These are phyloP conservation scores for Penaeus vannamei DNA, from an alignment of 1,140 invertebrate genomes.

Conservation along the genomic window DNA sequence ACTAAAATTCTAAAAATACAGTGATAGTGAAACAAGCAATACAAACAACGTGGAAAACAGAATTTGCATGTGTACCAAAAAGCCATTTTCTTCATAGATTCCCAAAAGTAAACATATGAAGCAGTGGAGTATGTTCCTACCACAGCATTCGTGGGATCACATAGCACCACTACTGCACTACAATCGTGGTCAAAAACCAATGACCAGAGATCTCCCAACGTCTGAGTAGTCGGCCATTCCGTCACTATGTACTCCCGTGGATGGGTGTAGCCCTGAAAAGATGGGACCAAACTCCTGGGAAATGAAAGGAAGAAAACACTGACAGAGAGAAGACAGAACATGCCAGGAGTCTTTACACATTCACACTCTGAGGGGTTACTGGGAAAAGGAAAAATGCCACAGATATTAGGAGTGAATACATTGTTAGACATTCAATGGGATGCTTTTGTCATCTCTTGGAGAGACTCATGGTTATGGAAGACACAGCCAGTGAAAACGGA, in stretches of 20 bases:
- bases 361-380: neutral
- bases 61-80: too few species aligned
- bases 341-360: neutral
- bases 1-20: too few species aligned
- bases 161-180: slow-evolving; percentile 94
- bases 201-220: slow-evolving; percentile 96
- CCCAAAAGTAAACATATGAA: too few species aligned
- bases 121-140: slow-evolving; percentile 73
- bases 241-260: slow-evolving; percentile 97
- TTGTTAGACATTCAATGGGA: too few species aligned
- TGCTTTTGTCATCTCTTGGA: too few species aligned
- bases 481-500: too few species aligned
- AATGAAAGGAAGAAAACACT: neutral
- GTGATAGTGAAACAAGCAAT: too few species aligned
- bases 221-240: slow-evolving; percentile 95
- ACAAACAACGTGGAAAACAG: too few species aligned
- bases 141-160: slow-evolving; percentile 83
- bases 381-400: neutral
- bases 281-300: slow-evolving; percentile 71
- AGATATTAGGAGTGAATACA: too few species aligned
- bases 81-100: too few species aligned
- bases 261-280: slow-evolving; percentile 92
- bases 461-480: too few species aligned
- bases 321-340: neutral
- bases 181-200: slow-evolving; percentile 99